Base-by-base conservation (phyloP, 92 coral and sea anemone genomes). In the Zoanthus sansibaricus region DNA sequence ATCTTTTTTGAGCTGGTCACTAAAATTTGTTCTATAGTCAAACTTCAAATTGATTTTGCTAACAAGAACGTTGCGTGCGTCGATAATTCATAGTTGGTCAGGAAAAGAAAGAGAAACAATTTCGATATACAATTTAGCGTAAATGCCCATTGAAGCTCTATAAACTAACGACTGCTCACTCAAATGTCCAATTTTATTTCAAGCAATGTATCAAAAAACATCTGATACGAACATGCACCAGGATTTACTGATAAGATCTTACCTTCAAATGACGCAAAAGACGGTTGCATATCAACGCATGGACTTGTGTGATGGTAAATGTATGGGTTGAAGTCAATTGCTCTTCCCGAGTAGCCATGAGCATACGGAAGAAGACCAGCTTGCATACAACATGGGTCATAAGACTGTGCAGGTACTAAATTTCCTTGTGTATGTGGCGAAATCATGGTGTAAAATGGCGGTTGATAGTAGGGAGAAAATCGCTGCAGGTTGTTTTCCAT, bases 401-500 rank as follows among this genome's bases (percentile, higher is more conserved):
- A 74, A 13, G 86, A 71, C 9, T 87, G 20, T 9, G 94, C 16
- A 18, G 92, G 71, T 8, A 92, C 55, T n/a, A 80, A 12, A 16
- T 68, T 49, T 15, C 90, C 59, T 33, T 91, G 96, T 6, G 87
- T 89, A 56, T 91, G 94, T 58, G 92, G 82, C 14, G 98, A 78
- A 18, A 94, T 87, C 94, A 94, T 86, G 37, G 95, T 79, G 88
- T 91, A 93, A 44, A 91, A 67, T 25, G 98, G 91, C 30, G 96
- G 88, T 84, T 94, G 96, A 61, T 91, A 94, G 86, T 67, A 93
- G 73, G 95, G 87, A 3, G 94, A 80, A 20, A 89, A 87, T 20
- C 93, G 76, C 80, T 90, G 98, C 74, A 93, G 62, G 83, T 90
- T 90, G 74, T 68, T 83, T 62, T 94, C 98, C 98, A 94, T 94